phyloP scores from a whole-genome alignment of 2,797 vertebrate genomes.

The Paguma larvata region DNA sequence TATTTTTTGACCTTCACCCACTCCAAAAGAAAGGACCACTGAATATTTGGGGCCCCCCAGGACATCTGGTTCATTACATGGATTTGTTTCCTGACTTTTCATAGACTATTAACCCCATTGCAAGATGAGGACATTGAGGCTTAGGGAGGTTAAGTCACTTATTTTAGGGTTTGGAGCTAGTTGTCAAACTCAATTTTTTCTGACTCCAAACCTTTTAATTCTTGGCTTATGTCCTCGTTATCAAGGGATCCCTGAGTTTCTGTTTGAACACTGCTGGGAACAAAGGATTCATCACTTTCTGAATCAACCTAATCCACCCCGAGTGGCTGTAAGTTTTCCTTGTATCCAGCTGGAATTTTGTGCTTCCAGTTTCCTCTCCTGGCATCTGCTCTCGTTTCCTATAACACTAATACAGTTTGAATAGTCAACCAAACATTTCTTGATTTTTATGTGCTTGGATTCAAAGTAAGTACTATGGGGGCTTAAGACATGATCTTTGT shows the following conservation, averaged over 20 bases:
- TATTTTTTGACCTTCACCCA: background rate
- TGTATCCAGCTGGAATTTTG: background rate
- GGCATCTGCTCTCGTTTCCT: background rate
- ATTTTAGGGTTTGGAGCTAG: background rate
- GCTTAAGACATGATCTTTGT: conserved; percentile 14
- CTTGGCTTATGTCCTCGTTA: conserved; percentile 1
- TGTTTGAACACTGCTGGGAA: background rate
- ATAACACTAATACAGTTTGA: background rate
- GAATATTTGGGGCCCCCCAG: background rate
- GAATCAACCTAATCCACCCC: background rate
- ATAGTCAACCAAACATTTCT: background rate
- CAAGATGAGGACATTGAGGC: background rate
- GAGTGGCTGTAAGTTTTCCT: background rate
- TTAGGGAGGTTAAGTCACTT: background rate
- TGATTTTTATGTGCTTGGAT: conserved; percentile 11
- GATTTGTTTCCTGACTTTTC: background rate
- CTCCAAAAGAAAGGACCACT: background rate
- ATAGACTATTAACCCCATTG: background rate
- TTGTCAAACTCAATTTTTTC: conserved; percentile 10
- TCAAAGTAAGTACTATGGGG: background rate
- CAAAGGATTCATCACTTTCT: background rate
- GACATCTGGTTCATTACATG: background rate
- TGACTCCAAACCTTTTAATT: background rate
- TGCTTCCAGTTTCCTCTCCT: background rate
- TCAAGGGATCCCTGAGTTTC: background rate